Evolutionary conservation across 2,888 invertebrate species (phyloP).

Genomic region (Diaphora mendica): DNA sequence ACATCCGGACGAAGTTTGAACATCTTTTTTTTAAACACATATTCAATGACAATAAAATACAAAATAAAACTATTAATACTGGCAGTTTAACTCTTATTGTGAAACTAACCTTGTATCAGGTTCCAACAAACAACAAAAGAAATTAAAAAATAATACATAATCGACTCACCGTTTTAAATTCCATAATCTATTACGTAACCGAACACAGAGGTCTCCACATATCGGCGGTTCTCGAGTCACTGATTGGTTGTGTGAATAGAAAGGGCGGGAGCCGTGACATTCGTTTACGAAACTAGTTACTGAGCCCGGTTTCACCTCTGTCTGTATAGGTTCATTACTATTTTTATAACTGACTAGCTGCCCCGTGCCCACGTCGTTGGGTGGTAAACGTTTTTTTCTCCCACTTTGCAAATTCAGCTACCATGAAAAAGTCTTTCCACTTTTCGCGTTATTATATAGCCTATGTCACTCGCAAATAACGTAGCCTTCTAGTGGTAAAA

Average conservation of each 20-base stretch:
- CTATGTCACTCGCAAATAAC: no score
- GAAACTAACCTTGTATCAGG: neutral
- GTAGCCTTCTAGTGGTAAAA: no score
- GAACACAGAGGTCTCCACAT: conserved; percentile 32
- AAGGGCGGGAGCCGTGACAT: conserved; percentile 38
- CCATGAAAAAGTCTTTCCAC: no score
- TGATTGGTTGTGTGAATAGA: conserved; percentile 10
- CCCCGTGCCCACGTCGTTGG: no score
- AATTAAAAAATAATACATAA: neutral
- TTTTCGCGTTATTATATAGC: no score
- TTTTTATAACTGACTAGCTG: neutral
- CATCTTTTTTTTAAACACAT: neutral
- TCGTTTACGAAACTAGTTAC: conserved; percentile 3
- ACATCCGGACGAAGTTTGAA: neutral
- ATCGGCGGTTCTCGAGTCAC: conserved; percentile 15
- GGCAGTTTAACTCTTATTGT: neutral
- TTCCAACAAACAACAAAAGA: neutral
- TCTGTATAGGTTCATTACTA: neutral
- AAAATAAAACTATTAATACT: neutral
- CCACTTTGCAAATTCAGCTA: no score
- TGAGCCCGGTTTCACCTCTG: neutral
- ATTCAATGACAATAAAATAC: neutral
- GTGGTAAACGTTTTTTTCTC: no score
- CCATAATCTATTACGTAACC: neutral
- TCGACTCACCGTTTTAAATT: conserved; percentile 1